Conservation (phyloP, 2,797 vertebrate genomes). For the Helarctos malayanus region DNA sequence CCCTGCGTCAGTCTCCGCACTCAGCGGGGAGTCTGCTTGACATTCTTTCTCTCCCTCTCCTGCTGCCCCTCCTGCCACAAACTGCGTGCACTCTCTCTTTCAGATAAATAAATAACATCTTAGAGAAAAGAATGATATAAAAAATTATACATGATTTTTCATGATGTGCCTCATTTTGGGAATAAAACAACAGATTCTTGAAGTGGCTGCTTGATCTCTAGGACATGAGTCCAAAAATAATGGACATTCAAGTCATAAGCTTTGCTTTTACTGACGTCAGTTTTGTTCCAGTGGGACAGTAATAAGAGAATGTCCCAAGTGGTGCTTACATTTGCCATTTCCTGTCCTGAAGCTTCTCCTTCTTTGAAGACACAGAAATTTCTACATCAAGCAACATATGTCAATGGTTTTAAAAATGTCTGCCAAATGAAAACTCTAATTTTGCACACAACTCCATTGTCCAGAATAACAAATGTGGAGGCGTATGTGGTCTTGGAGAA, state of each 20-base stretch:
- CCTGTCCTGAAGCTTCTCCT: background rate
- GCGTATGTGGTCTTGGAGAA: background rate
- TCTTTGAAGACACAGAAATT: background rate
- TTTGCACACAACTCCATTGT: background rate
- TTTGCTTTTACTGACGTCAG: background rate
- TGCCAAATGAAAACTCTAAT: background rate
- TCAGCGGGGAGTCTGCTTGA: background rate
- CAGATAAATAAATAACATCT: background rate
- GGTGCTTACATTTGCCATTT: background rate
- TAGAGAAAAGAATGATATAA: background rate
- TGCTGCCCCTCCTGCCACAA: background rate
- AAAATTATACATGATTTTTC: background rate
- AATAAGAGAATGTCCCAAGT: background rate
- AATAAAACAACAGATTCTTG: background rate
- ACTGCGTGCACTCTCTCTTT: background rate
- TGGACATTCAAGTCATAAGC: background rate
- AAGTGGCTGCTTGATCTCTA: background rate
- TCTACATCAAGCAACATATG: background rate
- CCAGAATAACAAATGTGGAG: background rate
- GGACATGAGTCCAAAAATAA: background rate
- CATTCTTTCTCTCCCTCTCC: background rate
- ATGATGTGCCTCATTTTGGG: background rate
- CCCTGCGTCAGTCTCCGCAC: too few relatives aligned
- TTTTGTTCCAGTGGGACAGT: background rate
- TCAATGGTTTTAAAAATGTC: background rate